These are phyloP conservation scores for Sterrhoptilus dennistouni DNA, from an alignment of 2,113 vertebrate genomes.

Conservation along the genomic window DNA sequence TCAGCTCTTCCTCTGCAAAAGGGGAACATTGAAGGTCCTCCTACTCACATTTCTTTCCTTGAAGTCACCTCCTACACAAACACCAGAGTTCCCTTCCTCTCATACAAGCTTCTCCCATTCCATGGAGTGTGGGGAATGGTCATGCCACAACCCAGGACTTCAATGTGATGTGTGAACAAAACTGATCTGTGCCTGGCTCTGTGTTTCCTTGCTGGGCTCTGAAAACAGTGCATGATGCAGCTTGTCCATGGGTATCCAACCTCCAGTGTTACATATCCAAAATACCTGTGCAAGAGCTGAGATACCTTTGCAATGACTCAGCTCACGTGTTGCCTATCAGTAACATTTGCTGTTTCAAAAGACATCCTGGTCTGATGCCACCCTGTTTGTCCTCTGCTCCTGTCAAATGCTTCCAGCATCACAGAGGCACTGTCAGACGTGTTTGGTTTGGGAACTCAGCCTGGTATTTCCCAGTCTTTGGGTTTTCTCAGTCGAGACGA, in stretches of 20 bases:
- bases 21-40: neutral
- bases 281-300: neutral
- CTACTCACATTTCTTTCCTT: neutral
- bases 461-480: neutral
- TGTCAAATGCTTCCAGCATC: neutral
- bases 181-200: neutral
- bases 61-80: neutral
- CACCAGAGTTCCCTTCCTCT: neutral
- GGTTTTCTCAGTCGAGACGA: neutral
- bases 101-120: neutral
- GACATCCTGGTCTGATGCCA: neutral
- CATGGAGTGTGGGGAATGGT: rapidly evolving
- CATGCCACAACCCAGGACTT: neutral
- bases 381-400: neutral
- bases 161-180: neutral
- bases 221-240: rapidly evolving
- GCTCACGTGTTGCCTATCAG: neutral
- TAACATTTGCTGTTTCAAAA: neutral
- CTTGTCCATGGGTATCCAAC: neutral
- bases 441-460: neutral
- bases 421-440: rapidly evolving
- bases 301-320: neutral
- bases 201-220: neutral
- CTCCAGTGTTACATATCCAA: neutral
- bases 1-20: neutral